Conservation (phyloP, 1,140 invertebrate species). For the Delia radicum region DNA sequence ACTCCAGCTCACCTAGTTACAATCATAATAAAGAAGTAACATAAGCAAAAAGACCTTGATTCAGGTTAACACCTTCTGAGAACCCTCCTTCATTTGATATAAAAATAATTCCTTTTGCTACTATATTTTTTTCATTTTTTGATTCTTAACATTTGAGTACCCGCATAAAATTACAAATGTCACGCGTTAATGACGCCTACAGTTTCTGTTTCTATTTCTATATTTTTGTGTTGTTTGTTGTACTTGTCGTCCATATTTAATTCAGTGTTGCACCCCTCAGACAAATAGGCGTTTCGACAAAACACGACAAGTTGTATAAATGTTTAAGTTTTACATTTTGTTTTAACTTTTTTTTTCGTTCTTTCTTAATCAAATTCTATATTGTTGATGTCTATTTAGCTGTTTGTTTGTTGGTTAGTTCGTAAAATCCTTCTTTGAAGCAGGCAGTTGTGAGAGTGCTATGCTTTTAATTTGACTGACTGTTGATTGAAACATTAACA, state of each 20-base stretch:
- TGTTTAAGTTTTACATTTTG: not conserved
- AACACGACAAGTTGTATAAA: not conserved
- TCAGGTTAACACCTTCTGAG: too few species aligned
- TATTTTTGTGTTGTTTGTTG: not conserved
- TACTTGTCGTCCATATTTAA: not conserved
- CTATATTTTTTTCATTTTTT: too few species aligned
- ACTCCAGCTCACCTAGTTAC: too few species aligned
- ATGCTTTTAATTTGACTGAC: not conserved
- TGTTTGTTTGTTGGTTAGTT: not conserved
- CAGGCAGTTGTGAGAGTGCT: not conserved
- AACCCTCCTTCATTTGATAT: too few species aligned
- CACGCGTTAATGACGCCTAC: not conserved
- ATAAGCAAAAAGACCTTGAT: too few species aligned
- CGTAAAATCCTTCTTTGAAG: not conserved
- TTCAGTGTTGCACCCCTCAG: not conserved
- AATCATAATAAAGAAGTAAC: too few species aligned
- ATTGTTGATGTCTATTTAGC: not conserved
- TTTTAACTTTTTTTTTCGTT: not conserved
- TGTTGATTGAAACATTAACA: not conserved
- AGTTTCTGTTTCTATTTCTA: not conserved
- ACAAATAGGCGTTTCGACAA: not conserved
- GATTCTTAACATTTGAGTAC: not conserved
- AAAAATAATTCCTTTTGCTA: too few species aligned
- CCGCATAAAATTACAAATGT: not conserved
- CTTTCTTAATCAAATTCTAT: not conserved